Percentiles rank a stretch among this genome's conserved stretches.
phyloP scores from a whole-genome alignment of 2,797 vertebrate genomes.

The Hippocampus kuda region DNA sequence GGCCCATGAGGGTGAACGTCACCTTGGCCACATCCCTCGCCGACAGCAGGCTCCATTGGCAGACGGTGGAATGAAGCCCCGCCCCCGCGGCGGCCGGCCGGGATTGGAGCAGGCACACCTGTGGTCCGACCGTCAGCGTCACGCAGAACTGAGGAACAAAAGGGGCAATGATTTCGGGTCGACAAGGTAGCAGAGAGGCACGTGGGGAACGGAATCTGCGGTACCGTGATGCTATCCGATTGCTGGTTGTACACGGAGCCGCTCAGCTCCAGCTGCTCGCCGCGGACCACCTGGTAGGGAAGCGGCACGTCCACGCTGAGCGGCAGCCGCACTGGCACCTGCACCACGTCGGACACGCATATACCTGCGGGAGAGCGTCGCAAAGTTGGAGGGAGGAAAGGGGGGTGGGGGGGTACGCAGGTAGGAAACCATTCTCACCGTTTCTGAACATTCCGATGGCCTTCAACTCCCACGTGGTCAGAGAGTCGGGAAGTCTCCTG shows the following conservation, averaged over 20 bases:
- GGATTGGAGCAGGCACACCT: conserved; percentile 69
- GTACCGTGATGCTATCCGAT: conserved; percentile 4
- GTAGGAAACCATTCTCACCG: conserved; percentile 55
- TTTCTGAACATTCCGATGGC: conserved; percentile 77
- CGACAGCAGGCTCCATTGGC: conserved; percentile 17
- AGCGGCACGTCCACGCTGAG: conserved; percentile 45
- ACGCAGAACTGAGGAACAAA: conserved; percentile 70
- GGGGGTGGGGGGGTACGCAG: background rate
- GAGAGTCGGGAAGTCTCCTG: conserved; percentile 75
- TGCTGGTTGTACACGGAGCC: conserved; percentile 54
- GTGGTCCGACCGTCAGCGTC: conserved; percentile 62
- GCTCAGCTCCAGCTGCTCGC: conserved; percentile 48
- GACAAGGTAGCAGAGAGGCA: background rate
- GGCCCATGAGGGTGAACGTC: conserved; percentile 72
- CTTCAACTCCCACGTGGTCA: conserved; percentile 87
- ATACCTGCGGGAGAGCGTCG: conserved; percentile 34
- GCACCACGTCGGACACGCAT: conserved; percentile 30
- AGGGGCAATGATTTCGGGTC: too few species aligned
- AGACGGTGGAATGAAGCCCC: conserved; percentile 20
- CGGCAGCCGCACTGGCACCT: conserved; percentile 29
- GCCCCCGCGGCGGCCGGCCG: accelerated
- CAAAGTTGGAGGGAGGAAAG: background rate
- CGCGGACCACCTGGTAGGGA: conserved; percentile 53
- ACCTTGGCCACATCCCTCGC: conserved; percentile 46
- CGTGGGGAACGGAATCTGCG: too few species aligned